Evolutionary conservation across 2,797 vertebrate genomes (phyloP).

Genomic region (Hypotaenidia okinawae): DNA sequence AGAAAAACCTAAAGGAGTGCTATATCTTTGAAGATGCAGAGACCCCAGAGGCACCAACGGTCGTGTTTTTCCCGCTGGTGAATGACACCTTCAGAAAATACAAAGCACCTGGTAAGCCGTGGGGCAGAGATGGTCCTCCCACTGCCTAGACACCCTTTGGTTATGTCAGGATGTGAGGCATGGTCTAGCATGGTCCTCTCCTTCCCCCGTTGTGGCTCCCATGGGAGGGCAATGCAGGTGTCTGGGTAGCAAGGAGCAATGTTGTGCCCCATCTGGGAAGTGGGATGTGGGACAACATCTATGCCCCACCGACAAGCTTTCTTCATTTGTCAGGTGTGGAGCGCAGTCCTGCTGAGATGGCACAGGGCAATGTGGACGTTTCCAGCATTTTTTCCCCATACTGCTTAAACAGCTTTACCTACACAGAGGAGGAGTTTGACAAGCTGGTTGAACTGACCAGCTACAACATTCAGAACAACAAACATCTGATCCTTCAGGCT

Average conservation of each 20-base stretch:
- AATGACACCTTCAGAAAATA: slow-evolving; percentile 82
- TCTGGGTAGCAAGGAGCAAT: rapidly evolving
- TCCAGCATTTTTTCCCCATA: slow-evolving; percentile 78
- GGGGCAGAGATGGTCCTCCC: background rate
- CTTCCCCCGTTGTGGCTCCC: background rate
- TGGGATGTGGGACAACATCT: rapidly evolving
- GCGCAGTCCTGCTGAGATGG: slow-evolving; percentile 73
- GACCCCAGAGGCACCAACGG: slow-evolving; percentile 72
- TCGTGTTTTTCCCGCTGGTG: slow-evolving; percentile 86
- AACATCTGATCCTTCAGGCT: slow-evolving; percentile 73
- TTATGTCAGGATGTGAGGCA: background rate
- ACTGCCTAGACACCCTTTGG: background rate
- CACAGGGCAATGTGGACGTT: slow-evolving; percentile 80
- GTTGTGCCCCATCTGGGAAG: background rate
- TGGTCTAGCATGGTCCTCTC: rapidly evolving
- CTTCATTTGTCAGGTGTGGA: slow-evolving; percentile 66
- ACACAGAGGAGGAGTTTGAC: slow-evolving; percentile 78
- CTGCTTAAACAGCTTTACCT: slow-evolving; percentile 74
- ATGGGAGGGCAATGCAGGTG: background rate
- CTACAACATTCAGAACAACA: slow-evolving; percentile 86
- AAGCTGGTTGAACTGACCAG: slow-evolving; percentile 78
- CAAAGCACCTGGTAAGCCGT: slow-evolving; percentile 82
- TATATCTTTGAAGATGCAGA: slow-evolving; percentile 81
- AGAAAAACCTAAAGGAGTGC: slow-evolving; percentile 80
- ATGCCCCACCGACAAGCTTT: background rate